These are phyloP conservation scores for Aurelia sp. DNA, from an alignment of 30 jellyfish, hydroid and myxozoan species.

Conservation along the genomic window DNA sequence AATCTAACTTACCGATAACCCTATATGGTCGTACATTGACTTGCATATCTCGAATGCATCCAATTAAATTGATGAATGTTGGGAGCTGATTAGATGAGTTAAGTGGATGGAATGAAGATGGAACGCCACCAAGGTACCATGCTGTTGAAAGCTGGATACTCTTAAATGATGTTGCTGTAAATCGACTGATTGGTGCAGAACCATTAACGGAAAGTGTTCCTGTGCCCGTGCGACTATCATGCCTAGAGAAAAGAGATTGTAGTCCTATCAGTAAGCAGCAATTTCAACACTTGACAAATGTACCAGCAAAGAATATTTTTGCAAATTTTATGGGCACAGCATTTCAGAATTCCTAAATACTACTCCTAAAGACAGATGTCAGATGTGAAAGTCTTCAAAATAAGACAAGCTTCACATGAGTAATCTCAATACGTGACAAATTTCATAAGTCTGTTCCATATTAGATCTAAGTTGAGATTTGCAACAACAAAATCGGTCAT, in stretches of 20 bases:
- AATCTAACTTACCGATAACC: constrained; percentile 56
- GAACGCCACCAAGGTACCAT: constrained; percentile 88
- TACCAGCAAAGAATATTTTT: too few relatives aligned
- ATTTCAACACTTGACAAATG: not conserved
- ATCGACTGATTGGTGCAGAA: constrained; percentile 48
- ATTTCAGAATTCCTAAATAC: too few relatives aligned
- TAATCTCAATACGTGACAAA: too few relatives aligned
- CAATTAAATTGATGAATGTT: constrained; percentile 44
- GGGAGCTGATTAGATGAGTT: constrained; percentile 40
- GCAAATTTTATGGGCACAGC: too few relatives aligned
- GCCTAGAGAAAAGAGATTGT: constrained; percentile 26
- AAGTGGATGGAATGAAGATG: constrained; percentile 32
- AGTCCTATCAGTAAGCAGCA: not conserved
- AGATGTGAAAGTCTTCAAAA: too few relatives aligned
- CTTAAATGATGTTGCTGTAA: constrained; percentile 57
- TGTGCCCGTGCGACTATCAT: constrained; percentile 71
- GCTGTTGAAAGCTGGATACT: constrained; percentile 77
- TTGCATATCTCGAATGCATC: constrained; percentile 83
- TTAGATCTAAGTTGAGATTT: too few relatives aligned
- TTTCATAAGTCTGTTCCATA: too few relatives aligned
- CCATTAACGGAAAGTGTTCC: constrained; percentile 67
- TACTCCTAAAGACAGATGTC: too few relatives aligned
- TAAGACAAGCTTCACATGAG: too few relatives aligned
- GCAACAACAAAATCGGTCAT: too few relatives aligned
- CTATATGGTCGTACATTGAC: constrained; percentile 77